Percentiles rank a stretch among this genome's conserved stretches.
Evolutionary conservation across 2,888 invertebrate species (phyloP).

Genomic region (Stenoptilia bipunctidactyla): DNA sequence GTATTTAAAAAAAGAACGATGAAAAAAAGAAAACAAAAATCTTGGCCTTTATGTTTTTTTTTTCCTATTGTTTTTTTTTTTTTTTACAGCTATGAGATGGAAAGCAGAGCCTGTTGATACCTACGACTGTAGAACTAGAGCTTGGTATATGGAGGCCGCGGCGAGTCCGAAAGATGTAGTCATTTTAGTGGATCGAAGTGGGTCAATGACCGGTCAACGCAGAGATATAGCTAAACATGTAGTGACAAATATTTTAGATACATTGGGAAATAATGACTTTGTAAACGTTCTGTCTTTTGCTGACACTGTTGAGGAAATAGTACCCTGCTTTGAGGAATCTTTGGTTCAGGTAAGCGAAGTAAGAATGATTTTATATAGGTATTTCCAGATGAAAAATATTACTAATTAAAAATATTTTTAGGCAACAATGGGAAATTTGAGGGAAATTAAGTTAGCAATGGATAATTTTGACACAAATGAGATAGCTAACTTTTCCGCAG

Average conservation of each 20-base stretch:
- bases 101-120: conserved; percentile 87
- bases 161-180: conserved; percentile 96
- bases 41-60: neutral
- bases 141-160: conserved; percentile 98
- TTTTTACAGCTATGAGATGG: conserved; percentile 79
- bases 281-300: conserved; percentile 97
- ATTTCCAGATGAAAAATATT: too few species aligned
- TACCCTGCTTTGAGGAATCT: conserved; percentile 90
- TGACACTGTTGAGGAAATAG: conserved; percentile 82
- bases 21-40: neutral
- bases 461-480: conserved; percentile 84
- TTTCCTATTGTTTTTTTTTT: too few species aligned
- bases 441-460: conserved; percentile 86
- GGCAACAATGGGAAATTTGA: conserved; percentile 88
- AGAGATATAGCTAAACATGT: conserved; percentile 92
- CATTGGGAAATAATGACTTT: conserved; percentile 97
- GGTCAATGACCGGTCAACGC: conserved; percentile 90
- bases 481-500: conserved; percentile 94
- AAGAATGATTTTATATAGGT: neutral
- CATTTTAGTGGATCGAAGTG: conserved; percentile 88
- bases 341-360: conserved; percentile 82
- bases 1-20: conserved; percentile 49
- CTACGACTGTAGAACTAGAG: conserved; percentile 94
- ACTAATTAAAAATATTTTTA: too few species aligned
- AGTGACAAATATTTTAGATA: conserved; percentile 91